phyloP scores from a whole-genome alignment of 2,113 vertebrate species.

The Neotoma lepida region DNA sequence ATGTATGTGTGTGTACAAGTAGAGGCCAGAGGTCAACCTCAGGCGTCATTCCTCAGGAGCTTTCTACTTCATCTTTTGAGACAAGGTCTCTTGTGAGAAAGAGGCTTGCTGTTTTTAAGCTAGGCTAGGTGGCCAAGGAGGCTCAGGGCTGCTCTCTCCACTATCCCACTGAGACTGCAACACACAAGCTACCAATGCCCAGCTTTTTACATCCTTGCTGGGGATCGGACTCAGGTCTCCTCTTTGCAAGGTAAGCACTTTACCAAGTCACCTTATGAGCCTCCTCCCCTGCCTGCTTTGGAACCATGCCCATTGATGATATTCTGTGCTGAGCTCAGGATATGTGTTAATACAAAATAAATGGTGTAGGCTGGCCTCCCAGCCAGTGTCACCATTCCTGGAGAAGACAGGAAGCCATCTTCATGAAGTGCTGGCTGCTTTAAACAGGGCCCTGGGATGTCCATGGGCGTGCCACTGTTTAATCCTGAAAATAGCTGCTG shows the following conservation, averaged over 20 bases:
- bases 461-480: too few relatives aligned
- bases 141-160: not conserved
- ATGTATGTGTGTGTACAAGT: not conserved
- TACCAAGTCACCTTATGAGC: not conserved
- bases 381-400: fast-evolving
- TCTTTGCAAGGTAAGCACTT: not conserved
- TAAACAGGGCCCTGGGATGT: not conserved
- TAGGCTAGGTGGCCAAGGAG: not conserved
- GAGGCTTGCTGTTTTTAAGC: not conserved
- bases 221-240: not conserved
- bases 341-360: not conserved
- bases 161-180: not conserved
- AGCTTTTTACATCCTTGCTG: too few relatives aligned
- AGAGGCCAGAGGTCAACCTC: not conserved
- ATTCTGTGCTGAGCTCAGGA: not conserved
- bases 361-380: fast-evolving
- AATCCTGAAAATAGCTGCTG: fast-evolving
- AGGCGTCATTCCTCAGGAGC: not conserved
- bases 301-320: too few relatives aligned
- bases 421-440: fast-evolving
- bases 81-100: not conserved
- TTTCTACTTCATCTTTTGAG: not conserved
- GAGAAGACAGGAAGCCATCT: fast-evolving
- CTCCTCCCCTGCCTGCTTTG: not conserved
- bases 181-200: too few relatives aligned